These are phyloP conservation scores for Trinorchestia longiramus DNA, from an alignment of 1,140 invertebrate species.

Conservation along the genomic window DNA sequence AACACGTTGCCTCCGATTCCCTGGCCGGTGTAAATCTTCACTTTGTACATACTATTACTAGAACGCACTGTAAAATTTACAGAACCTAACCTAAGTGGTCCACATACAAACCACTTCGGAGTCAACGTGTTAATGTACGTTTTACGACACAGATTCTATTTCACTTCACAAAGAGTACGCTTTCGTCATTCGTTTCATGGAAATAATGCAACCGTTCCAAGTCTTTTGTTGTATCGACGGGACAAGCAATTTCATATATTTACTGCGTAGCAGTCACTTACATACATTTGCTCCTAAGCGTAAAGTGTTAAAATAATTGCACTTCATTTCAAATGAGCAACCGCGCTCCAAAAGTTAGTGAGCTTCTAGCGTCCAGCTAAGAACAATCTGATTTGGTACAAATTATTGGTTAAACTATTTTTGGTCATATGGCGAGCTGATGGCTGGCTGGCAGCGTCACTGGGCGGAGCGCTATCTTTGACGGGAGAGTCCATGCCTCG, in stretches of 20 bases:
- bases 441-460: background rate
- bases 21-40: no score
- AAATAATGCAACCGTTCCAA: background rate
- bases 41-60: no score
- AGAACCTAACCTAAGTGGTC: no score
- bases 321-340: no score
- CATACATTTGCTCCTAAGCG: no score
- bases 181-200: background rate
- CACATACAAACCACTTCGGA: no score
- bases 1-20: no score
- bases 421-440: background rate
- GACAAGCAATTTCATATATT: no score
- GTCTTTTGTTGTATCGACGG: no score
- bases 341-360: background rate
- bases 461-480: background rate
- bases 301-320: no score
- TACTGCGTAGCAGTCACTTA: no score
- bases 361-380: background rate
- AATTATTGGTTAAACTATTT: background rate
- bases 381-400: background rate
- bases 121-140: background rate
- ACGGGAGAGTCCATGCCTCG: slow-evolving; percentile 12
- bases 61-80: no score
- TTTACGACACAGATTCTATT: background rate
- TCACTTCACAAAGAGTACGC: background rate